A percentile compares a stretch with the other conserved stretches of the same genome.
Conservation (phyloP, 2,888 invertebrate genomes). For the Choristoneura rosaceana region DNA sequence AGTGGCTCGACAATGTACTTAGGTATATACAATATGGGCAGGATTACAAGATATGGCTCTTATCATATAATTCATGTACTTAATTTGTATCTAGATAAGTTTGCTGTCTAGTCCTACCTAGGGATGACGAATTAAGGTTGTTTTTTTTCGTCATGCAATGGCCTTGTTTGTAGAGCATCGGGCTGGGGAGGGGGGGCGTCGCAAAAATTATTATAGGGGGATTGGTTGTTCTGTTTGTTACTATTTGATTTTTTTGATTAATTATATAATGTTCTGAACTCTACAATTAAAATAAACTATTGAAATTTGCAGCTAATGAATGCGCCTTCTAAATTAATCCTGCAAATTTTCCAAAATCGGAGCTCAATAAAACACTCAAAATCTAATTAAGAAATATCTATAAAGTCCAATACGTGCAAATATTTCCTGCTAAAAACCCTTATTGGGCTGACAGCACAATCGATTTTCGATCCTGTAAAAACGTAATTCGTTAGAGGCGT, state of each 20-base stretch:
- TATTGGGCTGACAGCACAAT: conserved; percentile 45
- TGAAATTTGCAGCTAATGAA: background rate
- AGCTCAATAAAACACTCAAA: conserved; percentile 21
- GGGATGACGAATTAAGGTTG: background rate
- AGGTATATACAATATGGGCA: conserved; percentile 60
- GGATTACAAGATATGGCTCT: conserved; percentile 59
- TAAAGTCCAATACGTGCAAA: conserved; percentile 39
- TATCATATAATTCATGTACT: conserved; percentile 41
- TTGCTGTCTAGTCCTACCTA: conserved; percentile 11
- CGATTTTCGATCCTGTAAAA: conserved; percentile 46
- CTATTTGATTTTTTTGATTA: too few species aligned
- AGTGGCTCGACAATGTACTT: conserved; percentile 70
- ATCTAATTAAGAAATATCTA: conserved; percentile 42
- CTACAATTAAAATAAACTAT: background rate
- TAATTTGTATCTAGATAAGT: conserved; percentile 25
- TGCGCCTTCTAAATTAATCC: background rate
- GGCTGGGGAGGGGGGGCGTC: too few species aligned
- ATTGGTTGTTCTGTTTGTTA: too few species aligned
- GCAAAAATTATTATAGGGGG: too few species aligned
- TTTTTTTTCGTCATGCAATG: background rate
- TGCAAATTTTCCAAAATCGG: conserved; percentile 5
- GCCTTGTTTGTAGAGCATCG: background rate
- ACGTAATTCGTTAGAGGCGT: conserved; percentile 56
- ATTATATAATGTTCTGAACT: background rate
- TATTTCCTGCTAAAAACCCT: conserved; percentile 39